Base-by-base conservation (phyloP, 2,797 vertebrate genomes). In the Parambassis ranga region DNA sequence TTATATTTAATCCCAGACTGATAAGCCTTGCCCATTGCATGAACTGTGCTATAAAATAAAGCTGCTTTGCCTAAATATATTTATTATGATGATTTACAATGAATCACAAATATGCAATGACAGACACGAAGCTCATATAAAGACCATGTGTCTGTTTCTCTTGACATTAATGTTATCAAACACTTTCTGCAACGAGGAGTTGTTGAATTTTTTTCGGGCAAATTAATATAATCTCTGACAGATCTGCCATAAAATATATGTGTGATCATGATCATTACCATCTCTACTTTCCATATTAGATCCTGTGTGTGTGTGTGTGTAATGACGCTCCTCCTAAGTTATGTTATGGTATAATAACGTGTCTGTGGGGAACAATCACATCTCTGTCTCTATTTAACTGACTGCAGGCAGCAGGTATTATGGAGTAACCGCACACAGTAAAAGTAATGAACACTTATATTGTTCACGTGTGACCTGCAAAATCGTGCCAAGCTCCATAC, bases 281-380 rank as follows among this genome's bases (percentile, higher is more conserved):
- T 26, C 23, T 36, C 19, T 13, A 6, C 51, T 37, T 42, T 61
- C 27, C 35, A 13, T 7, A 18, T 44, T 11, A 15, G 5, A 27
- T 52, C 8, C 10, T 32, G 11, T 22, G 28, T 43, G 44, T 46
- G 35, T 64, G 49, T 48, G 53, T 49, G 28, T 57, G 32, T 33
- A 5, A 14, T 28, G 44, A 71, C 31, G 60, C 38, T 35, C 11
- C 30, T 47, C 56, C 30, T 49, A 28, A 66, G 65, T 22, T 62
- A 43, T 49, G 47, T 49, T 39, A 46, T 20, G 7, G n/a, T 55
- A 52, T 48, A 63, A 41, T 10, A 43, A 37, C 1, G 2, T 65
- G 53, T 67, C 41, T 23, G 15, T 8, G 2, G 6, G 27, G 63
- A 82, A 85, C 78, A 81, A 85, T 81, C 51, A 30, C 19, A 37